Evolutionary conservation across 2,888 invertebrate species (phyloP), one percentile per base, ranked within the genome.

Genomic region (Arge pagana): DNA sequence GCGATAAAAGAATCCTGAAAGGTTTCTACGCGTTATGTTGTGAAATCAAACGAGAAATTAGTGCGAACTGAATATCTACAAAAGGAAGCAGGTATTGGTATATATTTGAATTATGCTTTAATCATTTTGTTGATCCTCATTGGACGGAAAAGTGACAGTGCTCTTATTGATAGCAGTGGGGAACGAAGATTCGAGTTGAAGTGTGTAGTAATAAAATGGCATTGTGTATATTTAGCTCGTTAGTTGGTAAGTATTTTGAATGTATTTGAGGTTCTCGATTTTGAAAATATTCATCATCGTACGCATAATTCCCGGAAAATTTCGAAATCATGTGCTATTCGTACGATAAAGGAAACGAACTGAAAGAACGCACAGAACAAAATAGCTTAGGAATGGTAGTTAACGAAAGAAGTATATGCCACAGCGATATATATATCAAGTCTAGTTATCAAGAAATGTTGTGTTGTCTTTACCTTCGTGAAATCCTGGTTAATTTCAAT

Each of bases 401-500:
- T 31, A 55, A 39, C 42, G 43, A 40, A 42, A 50, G 42, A 55
- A 31, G 43, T 54, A 28, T 50, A 55, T 26, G 48, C 45, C 39
- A 50, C 28, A 56, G 37, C 51, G 42, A 49, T 45, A 39, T 49
- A 53, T 48, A 48, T 50, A 41, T 50, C 50, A 50, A 50, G 21
- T 50, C 50, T 51, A 51, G 43, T 45, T 62, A 64, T 62, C 71
- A 73, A 74, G 70, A 72, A 73, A 69, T 73, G 68, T 72, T 65
- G 64, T 67, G 62, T 66, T 71, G 62, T 72, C 67, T 72, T 76
- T 76, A 76, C 76, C 76, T 76, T 75, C 65, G 74, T 74, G 67
- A 76, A 76, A 76, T 76, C 76, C 76, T 76, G 75, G 74, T 68
- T 71, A 71, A 71, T 74, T 71, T 71, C 68, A 75, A 72, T 66